A percentile compares a stretch with the other conserved stretches of the same genome.
Conservation (phyloP, 2,888 invertebrate species). For the Acanthosepion esculentum region DNA sequence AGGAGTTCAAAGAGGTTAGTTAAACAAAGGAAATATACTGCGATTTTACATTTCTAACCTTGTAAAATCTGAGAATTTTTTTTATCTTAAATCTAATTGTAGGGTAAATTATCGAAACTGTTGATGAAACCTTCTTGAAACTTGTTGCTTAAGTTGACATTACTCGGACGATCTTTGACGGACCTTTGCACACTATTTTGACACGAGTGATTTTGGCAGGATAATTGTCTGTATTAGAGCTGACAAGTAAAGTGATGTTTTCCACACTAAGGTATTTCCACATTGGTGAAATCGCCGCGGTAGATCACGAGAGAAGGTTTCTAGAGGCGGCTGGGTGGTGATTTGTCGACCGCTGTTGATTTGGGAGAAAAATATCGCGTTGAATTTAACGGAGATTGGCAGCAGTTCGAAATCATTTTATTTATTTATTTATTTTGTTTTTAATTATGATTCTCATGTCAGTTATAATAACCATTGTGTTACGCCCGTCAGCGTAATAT, state of each 20-base stretch:
- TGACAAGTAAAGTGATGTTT: conserved; percentile 11
- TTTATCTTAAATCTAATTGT: too few relatives aligned
- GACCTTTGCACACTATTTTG: neutral
- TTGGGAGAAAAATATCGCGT: neutral
- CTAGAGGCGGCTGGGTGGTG: neutral
- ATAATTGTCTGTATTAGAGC: neutral
- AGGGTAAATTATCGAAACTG: too few relatives aligned
- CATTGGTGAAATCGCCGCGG: neutral
- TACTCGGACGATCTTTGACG: neutral
- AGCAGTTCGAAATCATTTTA: neutral
- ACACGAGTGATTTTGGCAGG: neutral
- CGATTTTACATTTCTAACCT: too few relatives aligned
- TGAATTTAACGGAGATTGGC: neutral
- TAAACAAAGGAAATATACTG: too few relatives aligned
- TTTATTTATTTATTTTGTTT: too few relatives aligned
- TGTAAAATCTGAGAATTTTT: too few relatives aligned
- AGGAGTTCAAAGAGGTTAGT: too few relatives aligned
- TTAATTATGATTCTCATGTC: too few relatives aligned
- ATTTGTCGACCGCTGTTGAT: neutral
- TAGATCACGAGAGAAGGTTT: neutral
- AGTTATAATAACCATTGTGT: too few relatives aligned
- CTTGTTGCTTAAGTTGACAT: neutral
- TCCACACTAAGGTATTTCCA: neutral
- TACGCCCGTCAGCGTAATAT: too few relatives aligned
- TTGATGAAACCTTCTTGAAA: neutral